Base-by-base conservation (phyloP, 2,113 vertebrate species). In the Aegypius monachus region DNA sequence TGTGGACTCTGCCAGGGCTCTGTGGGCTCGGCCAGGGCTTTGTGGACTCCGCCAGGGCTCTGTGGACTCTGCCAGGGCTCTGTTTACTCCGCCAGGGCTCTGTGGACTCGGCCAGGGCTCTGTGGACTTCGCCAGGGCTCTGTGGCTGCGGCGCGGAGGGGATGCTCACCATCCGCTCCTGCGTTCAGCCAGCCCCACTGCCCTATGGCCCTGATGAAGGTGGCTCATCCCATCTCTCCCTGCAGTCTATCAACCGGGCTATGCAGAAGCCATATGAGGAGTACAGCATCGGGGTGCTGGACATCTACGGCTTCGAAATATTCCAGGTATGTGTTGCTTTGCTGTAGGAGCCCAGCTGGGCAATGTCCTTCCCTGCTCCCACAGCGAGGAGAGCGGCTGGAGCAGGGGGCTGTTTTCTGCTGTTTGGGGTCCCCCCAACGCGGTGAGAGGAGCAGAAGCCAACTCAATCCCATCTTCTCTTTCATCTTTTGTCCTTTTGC, bases 281-380 rank as follows among this genome's bases (percentile, higher is more conserved):
- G 72, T 99, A 99, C 97, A 99, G 99, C 66, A 95, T 99, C 0
- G 99, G 99, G 1, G 99, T 99, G 56, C 98, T 99, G 32, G 99
- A 99, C 95, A 99, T 99, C 97, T 99, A 99, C 0, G 99, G 99
- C 73, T 99, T 99, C 8, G 99, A 99, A 98, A 99, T 99, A 97
- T 99, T 99, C 94, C 98, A 99, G 99, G 99, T 99, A 56, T 0
- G 58, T 71, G 19, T 21, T 47, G 61, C 31, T 55, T 43, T 6
- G 34, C 42, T 59, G 23, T 1, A 10, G 36, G 71, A 81, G 13
- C 27, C 61, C 31, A 2, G 48, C 3, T 63, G 50, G 43, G 59
- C 9, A 47, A 32, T 27, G 36, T 31, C 47, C 66, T 25, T 34
- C 70, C 55, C 34, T 75, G 62, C 25, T 42, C 14, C 75, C 1